Evolutionary conservation across 2,888 invertebrate species (phyloP), one percentile per base, ranked within the genome.

Genomic region (Amitus sp.): DNA sequence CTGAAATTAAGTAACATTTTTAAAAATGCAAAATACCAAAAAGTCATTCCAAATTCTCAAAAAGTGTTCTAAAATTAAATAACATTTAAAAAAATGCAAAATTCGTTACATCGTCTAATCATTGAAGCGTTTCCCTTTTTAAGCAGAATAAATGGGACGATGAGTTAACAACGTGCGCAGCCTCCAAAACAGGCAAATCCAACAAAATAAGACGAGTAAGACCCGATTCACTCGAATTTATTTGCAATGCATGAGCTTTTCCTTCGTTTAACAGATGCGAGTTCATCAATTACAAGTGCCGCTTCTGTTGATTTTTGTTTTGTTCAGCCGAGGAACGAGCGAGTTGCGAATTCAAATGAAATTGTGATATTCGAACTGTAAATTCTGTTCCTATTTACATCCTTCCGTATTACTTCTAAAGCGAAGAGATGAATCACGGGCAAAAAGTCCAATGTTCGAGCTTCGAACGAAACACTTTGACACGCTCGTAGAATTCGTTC

Each of bases 231-330:
- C 47, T 50, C 60, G 60, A 39, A 59, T 63, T 63, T 59, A 59
- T 63, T 63, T 63, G 63, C 63, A 59, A 63, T 56, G 59, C 59
- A 63, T 45, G 57, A 58, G 50, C 27, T 33, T 27, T 23, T 52
- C 23, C 37, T 49, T 53, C 30, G 17, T 7, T 30, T 10, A 9
- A 2, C 39, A 53, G 56, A 48, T 50, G 56, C 51, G 46, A 56
- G 56, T 48, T 53, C 43, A 48, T 62, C 50, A 62, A 49, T 61
- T 54, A 47, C 53, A 60, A 33, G 13, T 50, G n/a, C n/a, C 12
- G 30, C 27, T 53, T 49, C 30, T 45, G 23, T 50, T 47, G 50
- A 2, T 18, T 40, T 40, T n/a, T 18, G 19, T 39, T 39, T n/a
- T n/a, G n/a, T n/a, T n/a, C n/a, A n/a, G n/a, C n/a, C n/a, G n/a